A percentile compares a stretch with the other conserved stretches of the same genome.
phyloP scores from a whole-genome alignment of 2,888 invertebrate species.

The Cancer borealis region DNA sequence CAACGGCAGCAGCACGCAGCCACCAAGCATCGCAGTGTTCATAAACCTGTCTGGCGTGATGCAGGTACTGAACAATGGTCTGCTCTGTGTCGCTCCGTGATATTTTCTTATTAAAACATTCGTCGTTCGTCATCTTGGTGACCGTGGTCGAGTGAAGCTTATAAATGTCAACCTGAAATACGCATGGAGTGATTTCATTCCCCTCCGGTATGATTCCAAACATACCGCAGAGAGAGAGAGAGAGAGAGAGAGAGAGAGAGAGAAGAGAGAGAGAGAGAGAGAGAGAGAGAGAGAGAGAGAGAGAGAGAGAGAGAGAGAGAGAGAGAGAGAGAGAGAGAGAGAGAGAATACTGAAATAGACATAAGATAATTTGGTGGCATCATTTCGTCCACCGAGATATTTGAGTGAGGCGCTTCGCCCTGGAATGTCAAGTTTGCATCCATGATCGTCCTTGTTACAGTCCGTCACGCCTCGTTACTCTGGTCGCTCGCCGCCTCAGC shows the following conservation, averaged over 20 bases:
- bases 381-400: neutral
- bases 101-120: neutral
- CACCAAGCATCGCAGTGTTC: no score
- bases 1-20: no score
- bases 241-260: slow-evolving; percentile 31
- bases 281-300: slow-evolving; percentile 48
- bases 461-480: neutral
- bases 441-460: neutral
- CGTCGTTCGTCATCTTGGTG: neutral
- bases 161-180: neutral
- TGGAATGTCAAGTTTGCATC: slow-evolving; percentile 1
- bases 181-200: slow-evolving; percentile 19
- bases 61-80: neutral
- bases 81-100: neutral
- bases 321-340: slow-evolving; percentile 39
- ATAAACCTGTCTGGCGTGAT: no score
- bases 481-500: neutral
- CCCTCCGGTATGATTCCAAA: neutral
- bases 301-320: slow-evolving; percentile 51
- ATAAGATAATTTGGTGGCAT: neutral
- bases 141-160: neutral
- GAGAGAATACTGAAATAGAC: slow-evolving; percentile 4
- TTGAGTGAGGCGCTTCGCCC: neutral
- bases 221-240: neutral
- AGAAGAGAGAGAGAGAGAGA: neutral